Conservation (phyloP, 2,797 vertebrate genomes). For the Parauchenoglanis ngamensis region DNA sequence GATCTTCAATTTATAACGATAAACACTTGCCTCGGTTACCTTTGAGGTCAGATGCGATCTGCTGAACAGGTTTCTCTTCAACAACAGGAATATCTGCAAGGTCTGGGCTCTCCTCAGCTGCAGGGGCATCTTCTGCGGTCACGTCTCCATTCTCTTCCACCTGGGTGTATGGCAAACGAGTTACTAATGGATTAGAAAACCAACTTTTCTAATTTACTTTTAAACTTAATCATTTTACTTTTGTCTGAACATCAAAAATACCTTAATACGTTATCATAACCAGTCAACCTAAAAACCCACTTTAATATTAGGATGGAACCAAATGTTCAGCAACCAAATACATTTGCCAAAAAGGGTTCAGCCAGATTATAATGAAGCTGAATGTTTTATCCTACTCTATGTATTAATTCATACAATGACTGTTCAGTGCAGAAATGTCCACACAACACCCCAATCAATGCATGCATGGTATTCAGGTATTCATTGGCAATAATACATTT, state of each 20-base stretch:
- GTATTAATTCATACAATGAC: background rate
- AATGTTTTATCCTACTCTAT: background rate
- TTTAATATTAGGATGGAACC: background rate
- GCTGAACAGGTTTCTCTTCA: conserved; percentile 61
- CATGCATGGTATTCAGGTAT: background rate
- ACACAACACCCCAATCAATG: background rate
- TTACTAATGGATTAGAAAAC: background rate
- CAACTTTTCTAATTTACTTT: background rate
- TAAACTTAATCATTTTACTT: background rate
- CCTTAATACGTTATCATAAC: background rate
- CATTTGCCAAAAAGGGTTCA: background rate
- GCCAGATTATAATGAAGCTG: background rate
- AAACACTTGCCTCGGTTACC: conserved; percentile 74
- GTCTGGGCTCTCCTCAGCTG: conserved; percentile 47
- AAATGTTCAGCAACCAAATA: background rate
- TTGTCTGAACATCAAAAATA: background rate
- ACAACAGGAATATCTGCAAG: conserved; percentile 51
- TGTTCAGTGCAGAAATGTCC: background rate
- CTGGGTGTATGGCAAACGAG: conserved; percentile 14
- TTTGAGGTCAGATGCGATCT: conserved; percentile 73
- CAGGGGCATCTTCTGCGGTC: conserved; percentile 57
- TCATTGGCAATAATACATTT: background rate
- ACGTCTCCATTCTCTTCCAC: conserved; percentile 57
- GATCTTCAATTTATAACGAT: background rate
- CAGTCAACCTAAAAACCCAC: background rate